A percentile compares a stretch with the other conserved stretches of the same genome.
phyloP scores from a whole-genome alignment of 2,113 vertebrate species.

The Thunnus thynnus region DNA sequence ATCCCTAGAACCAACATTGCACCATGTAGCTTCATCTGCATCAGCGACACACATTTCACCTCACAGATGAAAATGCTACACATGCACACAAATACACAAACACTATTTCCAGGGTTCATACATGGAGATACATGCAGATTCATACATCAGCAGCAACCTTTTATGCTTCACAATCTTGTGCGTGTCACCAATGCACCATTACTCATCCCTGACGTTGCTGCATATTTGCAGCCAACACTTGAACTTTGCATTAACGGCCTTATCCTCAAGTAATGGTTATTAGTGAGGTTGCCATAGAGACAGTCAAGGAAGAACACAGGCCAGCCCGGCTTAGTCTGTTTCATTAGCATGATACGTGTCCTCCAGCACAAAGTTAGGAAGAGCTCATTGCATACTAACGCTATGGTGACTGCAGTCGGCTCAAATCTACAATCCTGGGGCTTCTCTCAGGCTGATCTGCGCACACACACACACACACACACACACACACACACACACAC shows the following conservation, averaged over 20 bases:
- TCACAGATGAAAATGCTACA: neutral
- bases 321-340: neutral
- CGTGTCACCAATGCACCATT: neutral
- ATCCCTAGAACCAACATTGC: neutral
- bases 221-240: slow-evolving; percentile 12
- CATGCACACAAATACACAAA: neutral
- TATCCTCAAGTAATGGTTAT: slow-evolving; percentile 23
- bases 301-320: neutral
- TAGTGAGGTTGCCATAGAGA: slow-evolving; percentile 47
- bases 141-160: neutral
- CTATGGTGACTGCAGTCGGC: slow-evolving; percentile 30
- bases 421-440: slow-evolving; percentile 43
- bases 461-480: slow-evolving; percentile 18
- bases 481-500: slow-evolving; percentile 15
- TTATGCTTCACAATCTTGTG: neutral
- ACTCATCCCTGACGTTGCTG: neutral
- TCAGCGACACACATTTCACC: neutral
- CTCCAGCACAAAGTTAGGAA: slow-evolving; percentile 40
- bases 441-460: slow-evolving; percentile 5
- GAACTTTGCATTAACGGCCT: slow-evolving; percentile 22
- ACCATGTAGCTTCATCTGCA: neutral
- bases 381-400: neutral
- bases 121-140: neutral
- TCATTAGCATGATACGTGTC: slow-evolving; percentile 56
- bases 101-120: neutral